Evolutionary conservation across 2,113 vertebrate genomes (phyloP), one percentile per base, ranked within the genome.

Genomic region (Catagonus wagneri): DNA sequence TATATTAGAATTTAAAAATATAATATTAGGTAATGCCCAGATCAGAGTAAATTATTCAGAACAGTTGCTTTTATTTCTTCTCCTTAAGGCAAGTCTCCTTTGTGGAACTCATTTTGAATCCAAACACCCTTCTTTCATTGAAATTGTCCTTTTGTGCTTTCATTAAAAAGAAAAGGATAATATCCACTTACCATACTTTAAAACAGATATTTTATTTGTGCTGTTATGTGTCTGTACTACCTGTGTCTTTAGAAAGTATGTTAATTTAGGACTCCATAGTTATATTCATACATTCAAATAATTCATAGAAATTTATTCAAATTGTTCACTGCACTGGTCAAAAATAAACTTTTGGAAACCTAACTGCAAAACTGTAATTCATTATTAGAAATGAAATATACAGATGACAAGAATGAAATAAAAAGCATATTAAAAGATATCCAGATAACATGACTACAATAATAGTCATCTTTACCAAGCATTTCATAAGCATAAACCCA

Each of bases 1-100:
- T 90, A 90, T 7, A 58, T 58, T 80, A 52, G 19, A 96, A 96
- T 81, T 86, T 84, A 36, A 29, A 86, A 90, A 72, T 32, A 60
- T 85, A 90, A 81, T 81, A 61, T 52, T 65, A 93, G 50, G 68
- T 80, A 60, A 80, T 32, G 32, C 16, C 32, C 80, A 80, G 12
- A 80, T 79, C 34, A 95, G 25, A 83, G 36, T 89, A 76, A 89
- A 69, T 83, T 89, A 93, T 93, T 83, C 29, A 71, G 39, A 65
- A 92, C 2, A 87, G 44, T 74, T 69, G 61, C 54, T 69, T 87
- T 83, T 69, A 89, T 79, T 60, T 76, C 75, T 89, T 83, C 22
- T 44, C 16, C 78, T 69, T 14, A 78, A 78, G n/a, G 27, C 23
- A 92, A 76, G 13, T 36, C 10, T 60, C 19, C 9, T 92, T 92